Base-by-base conservation (phyloP, 2,888 invertebrate species). In the Drosophila paucipuncta region DNA sequence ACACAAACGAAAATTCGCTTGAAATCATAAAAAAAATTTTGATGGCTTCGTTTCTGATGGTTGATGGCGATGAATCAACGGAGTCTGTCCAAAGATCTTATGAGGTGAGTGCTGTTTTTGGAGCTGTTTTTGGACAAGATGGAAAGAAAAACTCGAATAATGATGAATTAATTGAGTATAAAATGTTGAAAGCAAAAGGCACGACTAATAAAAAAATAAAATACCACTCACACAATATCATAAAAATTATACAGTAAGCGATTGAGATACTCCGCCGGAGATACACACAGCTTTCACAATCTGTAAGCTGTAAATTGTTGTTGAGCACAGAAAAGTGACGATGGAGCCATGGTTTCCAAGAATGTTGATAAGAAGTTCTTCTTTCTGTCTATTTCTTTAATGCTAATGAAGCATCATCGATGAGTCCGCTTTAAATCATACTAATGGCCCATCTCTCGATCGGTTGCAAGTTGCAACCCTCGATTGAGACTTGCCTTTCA, bases 121-220 rank as follows among this genome's bases (percentile, higher is more conserved):
- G 13, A 13, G 22, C 47, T 47, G 47, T 22, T 22, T 22, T 22
- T 22, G 22, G 47, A 47, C 54, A 65, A 81, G 53, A 52, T 28
- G 31, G 68, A 79, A 79, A 67, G 75, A 81, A 80, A 82, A 78
- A 64, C 82, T 80, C 82, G 83, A 82, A 85, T 91, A 91, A 91
- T 91, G 90, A 91, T 89, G 91, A 90, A 91, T 91, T 91, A 91
- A 91, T 89, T 85, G 91, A 80, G 80, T 88, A 91, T 91, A 85
- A 91, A 88, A 83, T 80, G 83, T 76, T 80, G 77, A 71, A 80
- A 76, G 80, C 74, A 74, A 66, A 70, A 65, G 68, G 68, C 73
- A 71, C 64, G 72, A 80, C 78, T 70, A 78, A 69, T 78, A 78
- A 78, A 78, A 78, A 58, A 28, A n/a, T 50, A 61, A 76, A 82